A percentile compares a stretch with the other conserved stretches of the same genome.
phyloP scores from a whole-genome alignment of 2,797 vertebrate genomes.

The Peromyscus melanophrys region DNA sequence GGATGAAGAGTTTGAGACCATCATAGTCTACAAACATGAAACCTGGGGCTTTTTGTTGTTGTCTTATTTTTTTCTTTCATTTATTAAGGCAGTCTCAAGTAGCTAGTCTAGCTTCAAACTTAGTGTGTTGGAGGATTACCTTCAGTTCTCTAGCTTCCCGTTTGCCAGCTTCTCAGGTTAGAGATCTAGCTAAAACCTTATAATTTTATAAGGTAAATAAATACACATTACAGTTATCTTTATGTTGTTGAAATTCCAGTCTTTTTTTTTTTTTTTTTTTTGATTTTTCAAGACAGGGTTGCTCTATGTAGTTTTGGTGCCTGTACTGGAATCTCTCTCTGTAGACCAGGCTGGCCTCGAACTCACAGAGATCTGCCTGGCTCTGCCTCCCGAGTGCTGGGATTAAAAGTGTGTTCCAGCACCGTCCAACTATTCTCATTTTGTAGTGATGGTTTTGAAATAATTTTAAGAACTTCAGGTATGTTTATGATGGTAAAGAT shows the following conservation, averaged over 20 bases:
- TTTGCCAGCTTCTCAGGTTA: not conserved
- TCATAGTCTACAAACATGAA: not conserved
- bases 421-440: not conserved
- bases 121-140: not conserved
- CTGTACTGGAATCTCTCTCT: too few species aligned
- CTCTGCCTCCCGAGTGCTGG: too few species aligned
- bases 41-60: not conserved
- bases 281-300: too few species aligned
- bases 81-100: not conserved
- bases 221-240: not conserved
- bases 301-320: too few species aligned
- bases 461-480: slow-evolving; percentile 12
- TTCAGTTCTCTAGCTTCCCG: not conserved
- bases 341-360: too few species aligned
- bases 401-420: too few species aligned
- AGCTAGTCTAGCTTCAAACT: not conserved
- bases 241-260: not conserved
- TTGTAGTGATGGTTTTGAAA: not conserved
- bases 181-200: not conserved
- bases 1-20: not conserved
- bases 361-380: too few species aligned
- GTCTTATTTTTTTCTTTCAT: not conserved
- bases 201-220: not conserved
- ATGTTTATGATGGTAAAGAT: not conserved
- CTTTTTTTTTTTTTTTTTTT: too few species aligned